Conservation (phyloP, 2,113 vertebrate genomes). For the Lampris incognitus region DNA sequence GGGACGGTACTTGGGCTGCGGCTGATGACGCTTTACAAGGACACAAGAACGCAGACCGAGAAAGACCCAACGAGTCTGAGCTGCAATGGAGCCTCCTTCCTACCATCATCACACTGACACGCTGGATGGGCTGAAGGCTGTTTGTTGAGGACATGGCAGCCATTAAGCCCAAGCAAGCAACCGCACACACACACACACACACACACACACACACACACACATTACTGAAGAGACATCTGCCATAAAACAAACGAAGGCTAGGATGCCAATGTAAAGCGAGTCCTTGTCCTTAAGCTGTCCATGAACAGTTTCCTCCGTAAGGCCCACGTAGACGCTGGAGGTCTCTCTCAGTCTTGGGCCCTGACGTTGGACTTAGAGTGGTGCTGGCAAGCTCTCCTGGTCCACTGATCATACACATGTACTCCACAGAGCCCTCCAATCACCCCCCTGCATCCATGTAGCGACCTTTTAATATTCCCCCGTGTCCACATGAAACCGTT, state of each 20-base stretch:
- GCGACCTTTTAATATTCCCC: constrained; percentile 13
- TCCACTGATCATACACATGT: constrained; percentile 18
- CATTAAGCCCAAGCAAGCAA: no score
- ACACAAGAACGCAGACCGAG: neutral
- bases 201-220: neutral
- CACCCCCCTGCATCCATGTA: neutral
- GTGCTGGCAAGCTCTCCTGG: constrained; percentile 7
- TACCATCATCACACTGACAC: constrained; percentile 13
- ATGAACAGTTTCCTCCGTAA: constrained; percentile 30
- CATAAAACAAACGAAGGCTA: no score
- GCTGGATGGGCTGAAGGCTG: constrained; percentile 16
- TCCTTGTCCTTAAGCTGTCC: no score
- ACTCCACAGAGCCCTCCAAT: neutral
- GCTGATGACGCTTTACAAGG: neutral
- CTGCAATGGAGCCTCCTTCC: constrained; percentile 23
- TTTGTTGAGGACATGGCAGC: constrained; percentile 28
- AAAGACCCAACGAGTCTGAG: constrained; percentile 30
- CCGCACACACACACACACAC: no score
- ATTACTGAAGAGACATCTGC: neutral
- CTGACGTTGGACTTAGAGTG: constrained; percentile 11
- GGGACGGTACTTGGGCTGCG: no score
- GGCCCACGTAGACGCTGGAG: constrained; percentile 32
- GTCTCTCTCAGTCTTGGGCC: constrained; percentile 21
- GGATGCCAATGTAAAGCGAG: no score
- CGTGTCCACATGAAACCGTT: neutral